Base-by-base conservation (phyloP, 2,797 vertebrate genomes). In the Apodemus agrarius region DNA sequence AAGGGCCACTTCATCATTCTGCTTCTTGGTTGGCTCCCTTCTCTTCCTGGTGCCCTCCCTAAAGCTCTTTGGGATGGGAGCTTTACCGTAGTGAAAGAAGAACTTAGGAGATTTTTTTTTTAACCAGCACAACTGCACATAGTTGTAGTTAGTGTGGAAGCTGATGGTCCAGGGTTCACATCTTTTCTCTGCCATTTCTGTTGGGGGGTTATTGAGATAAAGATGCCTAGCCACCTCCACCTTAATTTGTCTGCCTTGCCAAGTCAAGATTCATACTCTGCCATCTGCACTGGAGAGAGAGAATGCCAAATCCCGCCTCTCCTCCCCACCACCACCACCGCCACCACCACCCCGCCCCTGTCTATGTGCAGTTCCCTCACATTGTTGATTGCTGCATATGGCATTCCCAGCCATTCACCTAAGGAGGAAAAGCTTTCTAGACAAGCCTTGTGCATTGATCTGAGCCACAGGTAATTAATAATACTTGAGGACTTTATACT, bases 1-100 rank as follows among this genome's bases (percentile, higher is more conserved):
- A 99, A 99, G 98, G 98, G 98, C 98, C 98, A 98, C 98, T 98
- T 98, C 98, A 98, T 98, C 97, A 98, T 98, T 97, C 97, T 96
- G 96, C 94, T 96, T 61, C 11, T 69, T 88, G 91, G 89, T 96
- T 91, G 89, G 59, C 74, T 86, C 87, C 95, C 67, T 29, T 97
- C 95, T 89, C 26, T 93, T 95, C 94, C 72, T 3, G 21, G 89
- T 93, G 49, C 29, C 37, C 86, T 31, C 67, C 57, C 14, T 49
- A 14, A 96, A 80, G 88, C 54, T 81, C 61, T 69, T 67, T 63
- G 54, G 79, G 80, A 87, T 79, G 49, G 34, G 65, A 52, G 31
- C 40, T 87, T 90, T 95, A 61, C 92, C 34, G 2, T 1, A 24
- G 92, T 21, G 59, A 59, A 43, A 91, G n/a, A 67, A 75, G 10